phyloP scores from a whole-genome alignment of 2,113 vertebrate genomes.

The Pituophis catenifer region DNA sequence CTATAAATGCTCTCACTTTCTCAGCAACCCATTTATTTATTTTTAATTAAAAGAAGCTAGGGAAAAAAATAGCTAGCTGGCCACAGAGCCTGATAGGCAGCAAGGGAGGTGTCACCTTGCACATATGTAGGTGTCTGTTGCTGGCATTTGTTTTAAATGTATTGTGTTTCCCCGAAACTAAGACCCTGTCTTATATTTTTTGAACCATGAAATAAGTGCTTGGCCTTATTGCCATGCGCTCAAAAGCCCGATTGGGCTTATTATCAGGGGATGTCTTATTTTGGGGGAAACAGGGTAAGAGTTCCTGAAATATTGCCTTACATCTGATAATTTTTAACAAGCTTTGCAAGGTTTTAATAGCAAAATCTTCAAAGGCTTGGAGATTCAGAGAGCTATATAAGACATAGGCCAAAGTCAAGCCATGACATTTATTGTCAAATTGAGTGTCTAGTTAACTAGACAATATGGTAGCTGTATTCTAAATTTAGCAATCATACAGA shows the following conservation, averaged over 20 bases:
- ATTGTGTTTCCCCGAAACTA: no score
- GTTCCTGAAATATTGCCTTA: not conserved
- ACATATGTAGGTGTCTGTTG: not conserved
- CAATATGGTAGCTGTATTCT: not conserved
- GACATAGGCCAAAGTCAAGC: not conserved
- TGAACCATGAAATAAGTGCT: no score
- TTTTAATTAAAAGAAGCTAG: not conserved
- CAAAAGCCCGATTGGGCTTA: no score
- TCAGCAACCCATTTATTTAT: not conserved
- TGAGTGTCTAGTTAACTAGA: not conserved
- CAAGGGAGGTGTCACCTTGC: not conserved
- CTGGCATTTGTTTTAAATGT: not conserved
- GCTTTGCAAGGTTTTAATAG: not conserved
- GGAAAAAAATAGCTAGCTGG: not conserved
- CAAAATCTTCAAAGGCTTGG: not conserved
- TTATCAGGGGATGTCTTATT: no score
- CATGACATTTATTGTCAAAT: not conserved
- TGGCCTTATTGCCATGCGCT: no score
- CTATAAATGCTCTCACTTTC: not conserved
- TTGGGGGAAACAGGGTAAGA: not conserved
- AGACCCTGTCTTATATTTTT: no score
- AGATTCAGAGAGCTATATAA: not conserved
- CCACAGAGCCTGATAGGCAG: not conserved
- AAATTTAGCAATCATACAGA: not conserved
- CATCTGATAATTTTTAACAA: not conserved